These are phyloP conservation scores for Hylaeus anthracinus DNA, from an alignment of 1,140 invertebrate genomes.

Conservation along the genomic window DNA sequence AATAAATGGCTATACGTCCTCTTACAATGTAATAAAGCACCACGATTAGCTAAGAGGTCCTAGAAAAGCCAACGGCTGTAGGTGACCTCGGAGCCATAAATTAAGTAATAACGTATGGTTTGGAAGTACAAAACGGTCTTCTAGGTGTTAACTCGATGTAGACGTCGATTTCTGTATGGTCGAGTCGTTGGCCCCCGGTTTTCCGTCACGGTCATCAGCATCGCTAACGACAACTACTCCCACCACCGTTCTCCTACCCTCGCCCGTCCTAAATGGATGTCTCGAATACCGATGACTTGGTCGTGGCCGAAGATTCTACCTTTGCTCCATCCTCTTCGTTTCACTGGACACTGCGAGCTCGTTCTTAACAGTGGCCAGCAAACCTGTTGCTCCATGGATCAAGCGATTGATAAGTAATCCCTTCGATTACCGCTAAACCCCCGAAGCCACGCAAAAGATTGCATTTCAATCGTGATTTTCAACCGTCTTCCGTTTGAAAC, in stretches of 20 bases:
- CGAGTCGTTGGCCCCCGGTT: constrained; percentile 8
- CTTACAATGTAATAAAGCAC: too few species aligned
- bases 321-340: neutral
- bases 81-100: too few species aligned
- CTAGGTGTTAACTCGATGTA: too few species aligned
- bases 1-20: too few species aligned
- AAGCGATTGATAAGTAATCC: neutral
- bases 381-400: constrained; percentile 38
- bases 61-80: too few species aligned
- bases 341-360: neutral
- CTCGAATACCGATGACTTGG: neutral
- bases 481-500: too few species aligned
- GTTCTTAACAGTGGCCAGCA: neutral
- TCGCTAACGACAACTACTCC: neutral
- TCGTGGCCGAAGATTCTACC: neutral
- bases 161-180: neutral
- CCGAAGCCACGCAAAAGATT: too few species aligned
- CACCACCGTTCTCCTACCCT: constrained; percentile 7
- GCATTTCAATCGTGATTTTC: too few species aligned
- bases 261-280: constrained; percentile 6
- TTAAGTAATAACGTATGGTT: too few species aligned
- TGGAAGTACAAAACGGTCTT: too few species aligned
- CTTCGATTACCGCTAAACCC: too few species aligned
- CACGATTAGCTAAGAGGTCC: too few species aligned
- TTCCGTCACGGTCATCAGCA: constrained; percentile 26